Base-by-base conservation (phyloP, 1,140 invertebrate species). In the Zaprionus ghesquierei region DNA sequence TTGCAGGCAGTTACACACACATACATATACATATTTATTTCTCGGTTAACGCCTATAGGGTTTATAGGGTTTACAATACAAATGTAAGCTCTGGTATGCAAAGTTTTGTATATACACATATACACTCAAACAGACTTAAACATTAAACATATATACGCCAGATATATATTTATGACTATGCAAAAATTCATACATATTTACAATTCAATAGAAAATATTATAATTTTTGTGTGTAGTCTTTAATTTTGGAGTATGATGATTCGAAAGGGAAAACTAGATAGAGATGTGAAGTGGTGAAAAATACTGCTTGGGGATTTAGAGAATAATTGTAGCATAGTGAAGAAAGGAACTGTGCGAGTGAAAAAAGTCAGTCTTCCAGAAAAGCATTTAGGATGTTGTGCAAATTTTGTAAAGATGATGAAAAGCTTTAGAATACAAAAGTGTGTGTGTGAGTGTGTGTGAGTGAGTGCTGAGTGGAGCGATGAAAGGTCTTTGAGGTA, bases 151-250 rank as follows among this genome's bases (percentile, higher is more conserved):
- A 69, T 72, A 51, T 60, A 54, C 55, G 63, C 46, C 69, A 87
- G 66, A 74, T 86, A 79, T 81, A 87, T 75, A 81, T 78, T 86
- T 81, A 87, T 87, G 82, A 87, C 84, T 87, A 82, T 87, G 64
- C 87, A 87, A 82, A 87, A 79, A 87, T 82, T 87, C 84, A 89
- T 84, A 75, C 74, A 87, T 87, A 87, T 87, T 89, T 89, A 89
- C 84, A 89, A 55, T 82, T 87, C 44, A 6, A 65, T 55, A 84
- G 84, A 82, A 89, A 87, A 87, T 89, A 87, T 84, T 82, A 87
- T 77, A 87, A 84, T 80, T 87, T 89, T 68, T 75, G 69, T 58
- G 27, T 51, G 63, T 74, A 77, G 61, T 74, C 77, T 68, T 77
- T 35, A 56, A 44, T 56, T 75, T 70, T 46, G 59, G 68, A 29